phyloP scores from a whole-genome alignment of 1,140 invertebrate genomes.

The Drosophila sturtevanti region DNA sequence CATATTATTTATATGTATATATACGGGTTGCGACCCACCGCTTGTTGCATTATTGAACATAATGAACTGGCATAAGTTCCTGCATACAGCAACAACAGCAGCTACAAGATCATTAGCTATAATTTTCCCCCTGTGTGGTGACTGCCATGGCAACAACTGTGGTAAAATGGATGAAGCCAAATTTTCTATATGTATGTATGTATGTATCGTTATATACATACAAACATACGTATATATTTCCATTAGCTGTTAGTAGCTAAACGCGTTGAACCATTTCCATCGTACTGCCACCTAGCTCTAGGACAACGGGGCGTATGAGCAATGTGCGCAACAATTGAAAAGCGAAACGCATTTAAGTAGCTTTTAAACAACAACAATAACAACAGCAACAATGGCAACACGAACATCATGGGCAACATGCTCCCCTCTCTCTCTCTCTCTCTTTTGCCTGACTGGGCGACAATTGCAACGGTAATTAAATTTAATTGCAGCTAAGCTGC shows the following conservation, averaged over 20 bases:
- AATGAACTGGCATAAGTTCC: conserved; percentile 48
- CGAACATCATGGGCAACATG: conserved; percentile 1
- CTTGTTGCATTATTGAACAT: conserved; percentile 26
- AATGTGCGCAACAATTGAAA: conserved; percentile 65
- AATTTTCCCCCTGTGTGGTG: conserved; percentile 31
- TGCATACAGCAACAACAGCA: conserved; percentile 26
- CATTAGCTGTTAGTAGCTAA: conserved; percentile 57
- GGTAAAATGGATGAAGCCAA: conserved; percentile 20
- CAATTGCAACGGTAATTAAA: conserved; percentile 71
- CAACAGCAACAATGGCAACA: conserved; percentile 10
- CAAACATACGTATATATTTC: conserved; percentile 31
- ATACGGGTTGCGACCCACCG: background rate
- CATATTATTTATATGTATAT: too few relatives aligned
- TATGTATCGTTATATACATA: too few relatives aligned
- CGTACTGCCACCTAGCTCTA: background rate
- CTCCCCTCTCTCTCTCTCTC: too few relatives aligned
- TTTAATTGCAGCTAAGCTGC: conserved; percentile 68
- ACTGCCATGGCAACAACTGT: conserved; percentile 34
- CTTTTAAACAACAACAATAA: conserved; percentile 64
- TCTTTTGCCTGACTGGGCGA: conserved; percentile 45
- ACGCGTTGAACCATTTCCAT: conserved; percentile 26
- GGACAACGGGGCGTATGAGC: conserved; percentile 63
- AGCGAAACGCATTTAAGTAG: conserved; percentile 61
- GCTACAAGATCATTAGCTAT: conserved; percentile 51
- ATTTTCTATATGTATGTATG: conserved; percentile 22